Percentiles rank a stretch among this genome's conserved stretches.
Conservation (phyloP, 2,797 vertebrate genomes). For the Enteromius thamalakanensis region DNA sequence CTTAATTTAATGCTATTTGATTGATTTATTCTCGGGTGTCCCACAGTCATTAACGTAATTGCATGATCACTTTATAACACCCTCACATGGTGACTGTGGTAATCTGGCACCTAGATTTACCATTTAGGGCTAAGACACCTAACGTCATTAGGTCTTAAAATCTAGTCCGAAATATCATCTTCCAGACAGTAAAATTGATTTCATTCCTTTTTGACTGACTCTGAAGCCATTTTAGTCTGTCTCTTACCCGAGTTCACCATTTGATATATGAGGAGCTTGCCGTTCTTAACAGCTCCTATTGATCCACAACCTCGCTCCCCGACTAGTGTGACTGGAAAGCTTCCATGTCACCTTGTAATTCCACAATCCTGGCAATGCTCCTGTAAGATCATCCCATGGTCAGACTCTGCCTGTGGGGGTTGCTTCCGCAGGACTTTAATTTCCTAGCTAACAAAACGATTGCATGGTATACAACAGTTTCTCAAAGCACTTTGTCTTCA, state of each 20-base stretch:
- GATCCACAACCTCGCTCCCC: conserved; percentile 64
- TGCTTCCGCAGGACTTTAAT: conserved; percentile 63
- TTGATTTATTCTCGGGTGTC: conserved; percentile 80
- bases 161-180: conserved; percentile 72
- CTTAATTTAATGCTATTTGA: conserved; percentile 76
- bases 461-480: conserved; percentile 37
- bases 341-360: conserved; percentile 71
- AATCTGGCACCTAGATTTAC: conserved; percentile 65
- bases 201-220: conserved; percentile 71
- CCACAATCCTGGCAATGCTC: conserved; percentile 55
- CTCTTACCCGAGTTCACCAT: conserved; percentile 68
- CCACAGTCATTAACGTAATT: conserved; percentile 81
- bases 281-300: conserved; percentile 71
- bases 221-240: conserved; percentile 71
- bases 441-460: conserved; percentile 58
- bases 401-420: conserved; percentile 60
- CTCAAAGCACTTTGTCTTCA: not conserved
- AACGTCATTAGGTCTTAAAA: conserved; percentile 75
- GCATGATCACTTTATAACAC: conserved; percentile 81
- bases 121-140: conserved; percentile 63
- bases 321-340: conserved; percentile 60
- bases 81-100: conserved; percentile 70
- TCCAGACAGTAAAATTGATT: conserved; percentile 76
- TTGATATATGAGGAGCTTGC: conserved; percentile 71
- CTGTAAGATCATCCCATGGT: conserved; percentile 63